A percentile compares a stretch with the other conserved stretches of the same genome.
Evolutionary conservation across 2,113 vertebrate species (phyloP).

Genomic region (Silurus meridionalis): DNA sequence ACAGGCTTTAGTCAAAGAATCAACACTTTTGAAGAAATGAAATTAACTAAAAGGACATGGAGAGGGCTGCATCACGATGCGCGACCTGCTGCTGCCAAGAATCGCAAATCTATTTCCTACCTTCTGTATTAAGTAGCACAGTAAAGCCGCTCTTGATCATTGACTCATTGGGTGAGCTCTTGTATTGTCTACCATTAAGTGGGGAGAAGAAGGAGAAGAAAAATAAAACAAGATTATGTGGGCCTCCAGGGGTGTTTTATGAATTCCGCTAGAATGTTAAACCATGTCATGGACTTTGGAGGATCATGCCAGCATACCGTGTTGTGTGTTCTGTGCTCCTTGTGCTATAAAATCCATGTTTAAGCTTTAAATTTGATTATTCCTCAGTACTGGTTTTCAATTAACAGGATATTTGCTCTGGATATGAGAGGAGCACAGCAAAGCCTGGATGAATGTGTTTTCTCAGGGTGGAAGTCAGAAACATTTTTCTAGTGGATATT

Average conservation of each 20-base stretch:
- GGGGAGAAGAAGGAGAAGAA: slow-evolving; percentile 58
- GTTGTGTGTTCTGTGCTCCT: slow-evolving; percentile 30
- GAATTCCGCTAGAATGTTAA: slow-evolving; percentile 71
- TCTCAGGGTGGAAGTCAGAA: neutral
- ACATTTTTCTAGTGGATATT: neutral
- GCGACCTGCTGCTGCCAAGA: slow-evolving; percentile 67
- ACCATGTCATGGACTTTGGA: slow-evolving; percentile 69
- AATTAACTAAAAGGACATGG: slow-evolving; percentile 54
- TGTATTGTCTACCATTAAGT: slow-evolving; percentile 77
- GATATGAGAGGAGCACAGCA: slow-evolving; percentile 32
- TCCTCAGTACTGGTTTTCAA: slow-evolving; percentile 70
- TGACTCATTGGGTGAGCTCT: slow-evolving; percentile 71
- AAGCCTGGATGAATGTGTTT: neutral
- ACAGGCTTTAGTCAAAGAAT: slow-evolving; percentile 79
- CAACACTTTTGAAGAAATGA: slow-evolving; percentile 67
- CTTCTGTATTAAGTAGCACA: slow-evolving; percentile 75
- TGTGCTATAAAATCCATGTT: slow-evolving; percentile 57
- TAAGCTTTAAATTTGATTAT: slow-evolving; percentile 78
- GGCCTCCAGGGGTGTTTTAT: slow-evolving; percentile 71
- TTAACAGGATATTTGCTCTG: slow-evolving; percentile 59
- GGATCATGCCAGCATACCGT: slow-evolving; percentile 58
- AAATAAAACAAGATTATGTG: slow-evolving; percentile 59
- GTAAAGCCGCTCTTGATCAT: slow-evolving; percentile 74
- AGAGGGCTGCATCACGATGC: slow-evolving; percentile 42
- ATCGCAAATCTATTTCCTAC: slow-evolving; percentile 76